A percentile compares a stretch with the other conserved stretches of the same genome.
phyloP scores from a whole-genome alignment of 1,140 invertebrate genomes.

The Aphaenogaster floridana region DNA sequence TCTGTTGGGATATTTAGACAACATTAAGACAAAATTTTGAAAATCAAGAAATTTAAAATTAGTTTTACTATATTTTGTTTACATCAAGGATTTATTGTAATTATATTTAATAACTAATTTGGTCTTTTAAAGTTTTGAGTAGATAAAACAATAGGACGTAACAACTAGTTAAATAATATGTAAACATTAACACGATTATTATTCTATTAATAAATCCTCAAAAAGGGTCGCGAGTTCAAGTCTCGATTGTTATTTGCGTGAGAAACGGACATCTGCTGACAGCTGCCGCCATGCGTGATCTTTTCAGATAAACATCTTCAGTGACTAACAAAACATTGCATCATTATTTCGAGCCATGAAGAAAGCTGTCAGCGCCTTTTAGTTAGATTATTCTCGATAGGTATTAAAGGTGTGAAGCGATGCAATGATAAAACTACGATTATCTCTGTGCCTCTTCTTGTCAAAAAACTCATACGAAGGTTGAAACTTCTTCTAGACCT shows the following conservation, averaged over 20 bases:
- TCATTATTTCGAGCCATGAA: constrained; percentile 75
- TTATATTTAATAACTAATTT: background rate
- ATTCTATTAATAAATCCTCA: constrained; percentile 47
- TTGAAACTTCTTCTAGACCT: background rate
- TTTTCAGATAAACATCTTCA: constrained; percentile 80
- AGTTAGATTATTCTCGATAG: constrained; percentile 59
- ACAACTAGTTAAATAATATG: constrained; percentile 6
- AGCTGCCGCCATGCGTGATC: constrained; percentile 68
- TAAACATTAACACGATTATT: constrained; percentile 10
- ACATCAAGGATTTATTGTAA: background rate
- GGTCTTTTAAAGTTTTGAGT: background rate
- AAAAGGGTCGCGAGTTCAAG: constrained; percentile 69
- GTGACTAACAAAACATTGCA: constrained; percentile 76
- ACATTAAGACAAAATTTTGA: background rate
- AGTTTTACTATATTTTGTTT: background rate
- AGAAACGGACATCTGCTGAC: constrained; percentile 81
- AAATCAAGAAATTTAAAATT: background rate
- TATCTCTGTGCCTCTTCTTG: background rate
- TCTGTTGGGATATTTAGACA: background rate
- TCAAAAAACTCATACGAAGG: background rate
- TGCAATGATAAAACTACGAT: constrained; percentile 21
- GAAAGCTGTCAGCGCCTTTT: constrained; percentile 52
- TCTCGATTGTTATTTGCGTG: constrained; percentile 78
- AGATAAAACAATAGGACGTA: background rate
- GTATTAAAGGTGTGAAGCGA: constrained; percentile 47